Conservation (phyloP, 2,113 vertebrate genomes). For the Sigmodon hispidus region DNA sequence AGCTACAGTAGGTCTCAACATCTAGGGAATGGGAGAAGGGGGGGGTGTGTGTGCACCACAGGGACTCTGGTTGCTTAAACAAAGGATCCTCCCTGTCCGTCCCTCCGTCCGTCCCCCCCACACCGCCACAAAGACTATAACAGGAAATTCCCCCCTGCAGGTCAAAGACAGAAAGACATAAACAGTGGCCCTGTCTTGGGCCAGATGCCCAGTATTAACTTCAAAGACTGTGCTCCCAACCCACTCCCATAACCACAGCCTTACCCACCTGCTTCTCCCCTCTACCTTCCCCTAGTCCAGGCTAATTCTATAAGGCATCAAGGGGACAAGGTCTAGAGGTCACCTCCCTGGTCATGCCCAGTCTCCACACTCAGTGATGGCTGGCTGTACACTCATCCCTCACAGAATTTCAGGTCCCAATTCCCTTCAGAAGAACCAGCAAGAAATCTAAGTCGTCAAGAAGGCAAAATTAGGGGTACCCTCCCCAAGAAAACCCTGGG, state of each 20-base stretch:
- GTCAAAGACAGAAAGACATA: conserved; percentile 75
- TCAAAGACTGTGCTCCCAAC: conserved; percentile 68
- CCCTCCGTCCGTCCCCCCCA: background rate
- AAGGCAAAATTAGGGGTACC: conserved; percentile 36
- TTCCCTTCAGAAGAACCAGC: background rate
- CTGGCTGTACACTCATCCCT: background rate
- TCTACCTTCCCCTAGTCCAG: background rate
- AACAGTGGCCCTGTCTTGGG: conserved; percentile 78
- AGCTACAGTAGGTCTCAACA: background rate
- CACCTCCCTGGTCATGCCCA: background rate
- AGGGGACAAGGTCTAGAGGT: conserved; percentile 28
- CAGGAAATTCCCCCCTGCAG: conserved; percentile 77
- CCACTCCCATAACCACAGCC: background rate
- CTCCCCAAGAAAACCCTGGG: conserved; percentile 12
- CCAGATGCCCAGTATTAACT: conserved; percentile 73
- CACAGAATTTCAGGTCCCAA: background rate
- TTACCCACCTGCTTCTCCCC: conserved; percentile 73
- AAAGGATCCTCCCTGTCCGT: conserved; percentile 62
- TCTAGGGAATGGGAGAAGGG: background rate
- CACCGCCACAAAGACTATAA: conserved; percentile 63
- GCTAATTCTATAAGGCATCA: background rate
- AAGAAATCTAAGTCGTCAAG: conserved; percentile 2
- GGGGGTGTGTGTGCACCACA: background rate
- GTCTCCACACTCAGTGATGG: background rate
- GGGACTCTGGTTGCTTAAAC: conserved; percentile 64